phyloP scores from a whole-genome alignment of 1,140 invertebrate genomes.

The Megalopta genalis region DNA sequence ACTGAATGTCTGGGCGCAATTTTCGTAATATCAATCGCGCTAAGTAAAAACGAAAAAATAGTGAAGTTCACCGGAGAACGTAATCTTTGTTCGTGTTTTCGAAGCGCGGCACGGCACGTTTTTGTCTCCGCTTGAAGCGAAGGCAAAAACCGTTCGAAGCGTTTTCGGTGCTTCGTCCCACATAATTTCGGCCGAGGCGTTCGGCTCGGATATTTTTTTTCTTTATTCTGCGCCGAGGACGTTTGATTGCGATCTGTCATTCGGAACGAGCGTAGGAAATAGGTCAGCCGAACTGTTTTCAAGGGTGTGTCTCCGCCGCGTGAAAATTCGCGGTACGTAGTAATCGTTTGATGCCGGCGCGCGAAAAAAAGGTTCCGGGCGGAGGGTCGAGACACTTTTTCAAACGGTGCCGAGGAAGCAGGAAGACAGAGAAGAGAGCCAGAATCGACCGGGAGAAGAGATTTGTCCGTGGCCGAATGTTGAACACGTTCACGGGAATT shows the following conservation, averaged over 20 bases:
- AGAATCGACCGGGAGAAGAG: not conserved
- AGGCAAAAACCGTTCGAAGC: not conserved
- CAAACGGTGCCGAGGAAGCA: not conserved
- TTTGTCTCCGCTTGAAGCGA: too few species aligned
- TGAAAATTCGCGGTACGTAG: constrained; percentile 45
- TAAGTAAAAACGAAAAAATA: too few species aligned
- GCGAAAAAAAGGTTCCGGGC: constrained; percentile 22
- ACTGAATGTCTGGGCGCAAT: too few species aligned
- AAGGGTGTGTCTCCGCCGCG: constrained; percentile 43
- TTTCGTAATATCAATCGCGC: too few species aligned
- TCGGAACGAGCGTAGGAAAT: constrained; percentile 43
- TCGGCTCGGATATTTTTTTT: not conserved
- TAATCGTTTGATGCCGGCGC: constrained; percentile 34
- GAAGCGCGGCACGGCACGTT: too few species aligned
- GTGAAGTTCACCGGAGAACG: too few species aligned
- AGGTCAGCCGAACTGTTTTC: constrained; percentile 47
- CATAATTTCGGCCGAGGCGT: not conserved
- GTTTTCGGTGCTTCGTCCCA: not conserved
- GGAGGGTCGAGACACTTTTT: constrained; percentile 12
- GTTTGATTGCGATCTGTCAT: constrained; percentile 48
- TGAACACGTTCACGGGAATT: not conserved
- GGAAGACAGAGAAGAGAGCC: not conserved
- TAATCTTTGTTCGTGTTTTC: too few species aligned
- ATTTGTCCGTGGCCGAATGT: not conserved
- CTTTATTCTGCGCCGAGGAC: not conserved